Percentiles rank a stretch among this genome's conserved stretches.
phyloP scores from a whole-genome alignment of 2,888 invertebrate genomes.

The Hemicrepidius hirtus region DNA sequence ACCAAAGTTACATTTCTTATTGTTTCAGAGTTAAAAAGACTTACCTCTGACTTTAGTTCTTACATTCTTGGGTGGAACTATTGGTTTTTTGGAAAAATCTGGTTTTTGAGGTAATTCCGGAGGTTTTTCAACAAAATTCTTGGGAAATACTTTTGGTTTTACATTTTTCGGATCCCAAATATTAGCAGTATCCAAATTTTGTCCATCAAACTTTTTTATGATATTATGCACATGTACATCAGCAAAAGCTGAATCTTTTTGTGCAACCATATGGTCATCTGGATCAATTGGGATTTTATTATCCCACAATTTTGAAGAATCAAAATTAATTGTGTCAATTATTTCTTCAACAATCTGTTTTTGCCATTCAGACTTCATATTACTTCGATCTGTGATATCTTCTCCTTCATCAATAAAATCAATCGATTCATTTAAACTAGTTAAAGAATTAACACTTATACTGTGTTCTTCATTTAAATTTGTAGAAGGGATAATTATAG shows the following conservation, averaged over 20 bases:
- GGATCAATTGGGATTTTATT: constrained; percentile 2
- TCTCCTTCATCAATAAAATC: constrained; percentile 70
- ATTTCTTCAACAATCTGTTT: constrained; percentile 65
- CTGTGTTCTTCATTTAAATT: constrained; percentile 68
- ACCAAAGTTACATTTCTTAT: too few species aligned
- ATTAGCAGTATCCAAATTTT: constrained; percentile 52
- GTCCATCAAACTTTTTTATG: constrained; percentile 69
- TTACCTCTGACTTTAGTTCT: constrained; percentile 68
- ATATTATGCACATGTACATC: constrained; percentile 70
- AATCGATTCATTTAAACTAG: constrained; percentile 68
- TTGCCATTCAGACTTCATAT: constrained; percentile 67
- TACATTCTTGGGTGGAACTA: constrained; percentile 66
- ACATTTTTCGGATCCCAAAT: constrained; percentile 40
- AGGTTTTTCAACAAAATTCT: constrained; percentile 64
- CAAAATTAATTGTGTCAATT: constrained; percentile 52
- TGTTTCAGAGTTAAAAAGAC: too few species aligned
- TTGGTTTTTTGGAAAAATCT: constrained; percentile 63
- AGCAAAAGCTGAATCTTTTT: constrained; percentile 62
- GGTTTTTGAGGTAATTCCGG: constrained; percentile 66
- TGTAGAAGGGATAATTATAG: constrained; percentile 19
- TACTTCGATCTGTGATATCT: constrained; percentile 70
- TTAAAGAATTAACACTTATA: constrained; percentile 69
- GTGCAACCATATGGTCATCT: constrained; percentile 11
- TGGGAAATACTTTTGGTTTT: constrained; percentile 65
- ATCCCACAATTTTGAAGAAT: neutral